A percentile compares a stretch with the other conserved stretches of the same genome.
Evolutionary conservation across 2,797 vertebrate species (phyloP).

Genomic region (Sphenopsis melanotis): DNA sequence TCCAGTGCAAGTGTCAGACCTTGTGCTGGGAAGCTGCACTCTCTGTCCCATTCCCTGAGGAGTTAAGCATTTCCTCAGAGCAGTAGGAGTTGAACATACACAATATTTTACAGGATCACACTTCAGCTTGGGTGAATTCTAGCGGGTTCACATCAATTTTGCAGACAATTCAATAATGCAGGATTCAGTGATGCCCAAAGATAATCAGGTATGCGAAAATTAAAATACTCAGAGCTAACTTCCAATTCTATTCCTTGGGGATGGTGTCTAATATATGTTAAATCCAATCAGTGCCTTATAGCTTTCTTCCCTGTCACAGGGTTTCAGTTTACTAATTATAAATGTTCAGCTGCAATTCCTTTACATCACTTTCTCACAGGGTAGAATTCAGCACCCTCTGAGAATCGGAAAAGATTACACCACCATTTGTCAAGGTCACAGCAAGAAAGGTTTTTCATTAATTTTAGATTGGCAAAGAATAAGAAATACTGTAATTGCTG

Average conservation of each 20-base stretch:
- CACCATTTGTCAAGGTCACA: conserved; percentile 59
- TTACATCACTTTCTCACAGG: conserved; percentile 19
- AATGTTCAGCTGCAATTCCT: conserved; percentile 49
- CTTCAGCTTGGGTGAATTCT: not conserved
- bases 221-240: conserved; percentile 26
- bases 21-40: not conserved
- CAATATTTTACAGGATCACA: not conserved
- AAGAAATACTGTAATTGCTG: conserved; percentile 49
- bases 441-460: conserved; percentile 54
- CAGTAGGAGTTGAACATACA: not conserved
- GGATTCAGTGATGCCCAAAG: not conserved
- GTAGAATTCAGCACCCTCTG: conserved; percentile 18
- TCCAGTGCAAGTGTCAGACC: not conserved
- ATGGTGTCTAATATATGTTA: conserved; percentile 28
- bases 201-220: not conserved
- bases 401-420: conserved; percentile 31
- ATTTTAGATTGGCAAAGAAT: conserved; percentile 54
- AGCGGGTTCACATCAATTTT: not conserved
- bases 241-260: not conserved
- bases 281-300: conserved; percentile 49
- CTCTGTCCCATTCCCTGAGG: not conserved
- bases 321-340: conserved; percentile 60
- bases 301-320: conserved; percentile 37
- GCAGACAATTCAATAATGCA: not conserved
- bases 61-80: not conserved